Evolutionary conservation across 2,888 invertebrate species (phyloP).

Genomic region (Drosophila formosana): DNA sequence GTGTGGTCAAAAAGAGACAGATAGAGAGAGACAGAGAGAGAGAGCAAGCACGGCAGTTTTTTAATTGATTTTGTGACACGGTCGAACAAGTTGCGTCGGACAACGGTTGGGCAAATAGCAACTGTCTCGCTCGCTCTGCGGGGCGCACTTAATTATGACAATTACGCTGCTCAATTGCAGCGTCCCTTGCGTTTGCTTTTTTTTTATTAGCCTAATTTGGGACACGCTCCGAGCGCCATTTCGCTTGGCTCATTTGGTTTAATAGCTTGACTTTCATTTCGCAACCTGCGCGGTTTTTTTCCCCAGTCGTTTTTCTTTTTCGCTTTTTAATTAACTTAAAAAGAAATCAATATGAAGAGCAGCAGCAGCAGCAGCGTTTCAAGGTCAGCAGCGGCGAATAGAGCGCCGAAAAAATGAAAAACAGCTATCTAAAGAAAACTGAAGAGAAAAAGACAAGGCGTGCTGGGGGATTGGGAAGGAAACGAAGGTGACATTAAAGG

Average conservation of each 20-base stretch:
- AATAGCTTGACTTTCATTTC: conserved; percentile 47
- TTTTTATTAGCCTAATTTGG: conserved; percentile 37
- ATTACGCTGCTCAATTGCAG: conserved; percentile 58
- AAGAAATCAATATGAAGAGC: conserved; percentile 63
- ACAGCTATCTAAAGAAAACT: neutral
- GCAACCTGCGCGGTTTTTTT: conserved; percentile 44
- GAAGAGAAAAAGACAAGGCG: conserved; percentile 8
- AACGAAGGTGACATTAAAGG: conserved; percentile 18
- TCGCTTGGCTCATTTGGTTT: conserved; percentile 55
- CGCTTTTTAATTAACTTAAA: conserved; percentile 70
- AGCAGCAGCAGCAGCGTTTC: conserved; percentile 22
- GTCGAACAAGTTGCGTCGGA: conserved; percentile 38
- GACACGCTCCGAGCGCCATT: conserved; percentile 21
- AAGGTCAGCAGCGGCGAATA: conserved; percentile 55
- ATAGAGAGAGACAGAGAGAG: neutral
- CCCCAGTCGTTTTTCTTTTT: too few relatives aligned
- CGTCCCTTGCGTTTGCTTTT: conserved; percentile 8
- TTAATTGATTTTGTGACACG: conserved; percentile 67
- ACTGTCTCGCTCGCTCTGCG: conserved; percentile 7
- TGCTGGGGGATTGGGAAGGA: neutral
- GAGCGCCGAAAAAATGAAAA: conserved; percentile 5
- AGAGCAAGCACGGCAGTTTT: conserved; percentile 37
- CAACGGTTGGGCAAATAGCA: conserved; percentile 37
- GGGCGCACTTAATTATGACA: conserved; percentile 59
- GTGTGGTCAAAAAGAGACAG: neutral